These are phyloP conservation scores for Neelides folsomi DNA, from an alignment of 2,888 invertebrate genomes.

Conservation along the genomic window DNA sequence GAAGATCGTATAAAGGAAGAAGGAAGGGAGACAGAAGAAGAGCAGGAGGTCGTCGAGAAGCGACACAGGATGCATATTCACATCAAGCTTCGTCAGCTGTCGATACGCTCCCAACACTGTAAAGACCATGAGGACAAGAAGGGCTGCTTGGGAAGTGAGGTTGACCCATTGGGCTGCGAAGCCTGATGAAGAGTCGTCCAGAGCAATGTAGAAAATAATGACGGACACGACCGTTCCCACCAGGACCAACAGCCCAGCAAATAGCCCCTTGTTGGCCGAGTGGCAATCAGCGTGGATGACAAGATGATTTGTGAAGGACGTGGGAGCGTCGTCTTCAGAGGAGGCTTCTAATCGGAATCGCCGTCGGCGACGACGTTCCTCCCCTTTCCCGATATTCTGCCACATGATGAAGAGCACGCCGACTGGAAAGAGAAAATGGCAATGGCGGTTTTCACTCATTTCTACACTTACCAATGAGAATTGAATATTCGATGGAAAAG, in stretches of 20 bases:
- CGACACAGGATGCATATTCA: constrained; percentile 51
- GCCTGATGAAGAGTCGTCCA: constrained; percentile 38
- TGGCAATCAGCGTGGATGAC: constrained; percentile 60
- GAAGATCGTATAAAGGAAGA: constrained; percentile 55
- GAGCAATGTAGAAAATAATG: constrained; percentile 48
- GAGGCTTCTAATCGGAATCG: constrained; percentile 36
- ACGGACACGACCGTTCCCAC: constrained; percentile 47
- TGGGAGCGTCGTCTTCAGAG: constrained; percentile 37
- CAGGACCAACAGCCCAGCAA: constrained; percentile 52
- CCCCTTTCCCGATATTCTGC: constrained; percentile 51
- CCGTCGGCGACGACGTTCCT: constrained; percentile 33
- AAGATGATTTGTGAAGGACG: constrained; percentile 38
- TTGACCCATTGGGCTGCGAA: constrained; percentile 33
- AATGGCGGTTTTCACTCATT: too few relatives aligned
- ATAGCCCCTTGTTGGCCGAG: constrained; percentile 60
- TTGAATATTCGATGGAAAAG: constrained; percentile 66
- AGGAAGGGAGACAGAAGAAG: constrained; percentile 58
- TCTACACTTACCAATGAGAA: constrained; percentile 53
- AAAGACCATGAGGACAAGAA: constrained; percentile 48
- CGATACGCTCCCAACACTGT: constrained; percentile 48
- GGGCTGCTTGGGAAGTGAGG: constrained; percentile 34
- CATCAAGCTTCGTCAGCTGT: constrained; percentile 51
- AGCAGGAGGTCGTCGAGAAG: constrained; percentile 55
- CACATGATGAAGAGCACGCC: constrained; percentile 61
- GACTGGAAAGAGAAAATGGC: constrained; percentile 41